phyloP scores from a whole-genome alignment of 1,140 invertebrate genomes.

The Drosophila dunni region DNA sequence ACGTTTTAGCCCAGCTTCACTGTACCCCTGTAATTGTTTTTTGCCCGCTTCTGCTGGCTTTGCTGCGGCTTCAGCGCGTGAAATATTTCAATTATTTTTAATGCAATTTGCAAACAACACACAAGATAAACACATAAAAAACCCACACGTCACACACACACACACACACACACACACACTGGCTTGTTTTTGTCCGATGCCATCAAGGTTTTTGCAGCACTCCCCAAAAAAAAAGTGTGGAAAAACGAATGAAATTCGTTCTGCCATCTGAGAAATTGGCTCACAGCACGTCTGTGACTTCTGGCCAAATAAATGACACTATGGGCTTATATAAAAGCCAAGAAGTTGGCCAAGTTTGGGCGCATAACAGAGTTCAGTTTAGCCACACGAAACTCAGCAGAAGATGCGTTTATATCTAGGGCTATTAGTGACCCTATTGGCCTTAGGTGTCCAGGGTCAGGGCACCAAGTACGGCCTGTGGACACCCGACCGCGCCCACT shows the following conservation, averaged over 20 bases:
- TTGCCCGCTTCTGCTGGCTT: slow-evolving; percentile 18
- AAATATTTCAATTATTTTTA: slow-evolving; percentile 61
- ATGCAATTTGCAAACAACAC: slow-evolving; percentile 39
- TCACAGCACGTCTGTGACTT: slow-evolving; percentile 57
- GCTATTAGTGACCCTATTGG: background rate
- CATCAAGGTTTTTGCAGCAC: slow-evolving; percentile 51
- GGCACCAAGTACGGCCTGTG: slow-evolving; percentile 76
- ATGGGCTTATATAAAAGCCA: slow-evolving; percentile 65
- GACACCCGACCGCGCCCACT: slow-evolving; percentile 66
- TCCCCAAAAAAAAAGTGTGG: slow-evolving; percentile 21
- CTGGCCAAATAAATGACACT: slow-evolving; percentile 14
- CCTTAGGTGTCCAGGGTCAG: slow-evolving; percentile 26
- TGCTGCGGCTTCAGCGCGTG: slow-evolving; percentile 48
- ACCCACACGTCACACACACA: background rate
- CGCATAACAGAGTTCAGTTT: slow-evolving; percentile 43
- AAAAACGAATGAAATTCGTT: slow-evolving; percentile 1
- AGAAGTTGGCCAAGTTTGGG: slow-evolving; percentile 21
- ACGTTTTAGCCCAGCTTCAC: background rate
- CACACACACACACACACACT: slow-evolving; percentile 17
- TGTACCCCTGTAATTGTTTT: slow-evolving; percentile 3
- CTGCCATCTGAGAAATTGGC: slow-evolving; percentile 55
- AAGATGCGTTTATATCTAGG: slow-evolving; percentile 42
- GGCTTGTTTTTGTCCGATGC: slow-evolving; percentile 15
- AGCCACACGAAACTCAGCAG: background rate
- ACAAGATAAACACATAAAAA: background rate